Conservation (phyloP, 2,797 vertebrate genomes). For the Tapirus indicus region DNA sequence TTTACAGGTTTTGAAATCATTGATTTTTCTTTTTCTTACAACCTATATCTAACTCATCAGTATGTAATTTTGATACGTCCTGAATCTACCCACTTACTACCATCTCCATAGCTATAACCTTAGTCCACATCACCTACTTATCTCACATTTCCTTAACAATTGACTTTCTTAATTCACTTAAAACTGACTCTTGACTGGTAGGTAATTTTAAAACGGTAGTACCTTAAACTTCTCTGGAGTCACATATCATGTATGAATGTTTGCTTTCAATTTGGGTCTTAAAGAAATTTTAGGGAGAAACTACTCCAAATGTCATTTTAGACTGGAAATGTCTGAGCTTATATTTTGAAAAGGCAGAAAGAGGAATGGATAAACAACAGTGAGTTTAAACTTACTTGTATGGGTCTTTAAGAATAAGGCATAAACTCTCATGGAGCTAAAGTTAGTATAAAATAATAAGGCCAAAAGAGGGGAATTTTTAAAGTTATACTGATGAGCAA, state of each 20-base stretch:
- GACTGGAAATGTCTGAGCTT: background rate
- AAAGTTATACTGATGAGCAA: conserved; percentile 58
- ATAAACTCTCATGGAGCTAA: background rate
- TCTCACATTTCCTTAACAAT: background rate
- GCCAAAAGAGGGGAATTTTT: conserved; percentile 23
- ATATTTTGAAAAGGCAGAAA: conserved; percentile 38
- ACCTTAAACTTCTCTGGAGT: background rate
- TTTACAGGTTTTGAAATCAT: background rate
- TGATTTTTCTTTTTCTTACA: conserved; percentile 38
- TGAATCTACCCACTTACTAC: background rate
- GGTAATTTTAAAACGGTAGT: conserved; percentile 15
- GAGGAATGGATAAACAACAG: background rate
- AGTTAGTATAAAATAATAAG: conserved; percentile 38
- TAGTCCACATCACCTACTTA: background rate
- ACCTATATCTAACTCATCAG: background rate
- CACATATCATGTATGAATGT: background rate
- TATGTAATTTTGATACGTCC: background rate
- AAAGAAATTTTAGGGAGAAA: conserved; percentile 42
- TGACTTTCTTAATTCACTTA: conserved; percentile 31
- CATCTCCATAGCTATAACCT: background rate
- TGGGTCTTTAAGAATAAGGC: background rate
- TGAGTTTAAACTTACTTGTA: conserved; percentile 35
- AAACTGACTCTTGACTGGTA: background rate
- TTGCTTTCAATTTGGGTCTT: conserved; percentile 48
- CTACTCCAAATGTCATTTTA: conserved; percentile 51